Evolutionary conservation across 2,113 vertebrate genomes (phyloP), one percentile per base, ranked within the genome.

Genomic region (Sclerurus mexicanus): DNA sequence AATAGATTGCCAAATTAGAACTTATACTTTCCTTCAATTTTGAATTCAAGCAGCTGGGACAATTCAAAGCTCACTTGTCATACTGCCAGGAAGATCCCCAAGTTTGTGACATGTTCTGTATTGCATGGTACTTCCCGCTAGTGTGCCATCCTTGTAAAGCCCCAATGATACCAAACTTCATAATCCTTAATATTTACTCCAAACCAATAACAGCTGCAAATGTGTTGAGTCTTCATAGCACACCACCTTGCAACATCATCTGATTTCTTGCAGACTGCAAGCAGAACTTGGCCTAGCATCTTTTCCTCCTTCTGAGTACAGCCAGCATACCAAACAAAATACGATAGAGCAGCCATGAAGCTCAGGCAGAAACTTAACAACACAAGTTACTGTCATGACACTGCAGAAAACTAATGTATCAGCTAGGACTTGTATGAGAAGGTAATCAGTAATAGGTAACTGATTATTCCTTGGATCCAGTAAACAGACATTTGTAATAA

Each of bases 81-180:
- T 11, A 33, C 15, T 35, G 30, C 16, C 72, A 60, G 69, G 40
- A 55, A 75, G 20, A 67, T 60, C 44, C 35, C 66, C 88, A 56
- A 71, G 15, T 53, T 22, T 66, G 33, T 27, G 63, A 5, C 30
- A 6, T 2, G 1, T 31, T 37, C 82, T 94, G 35, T 17, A 30
- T 3, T 93, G 75, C 56, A 72, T 89, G 73, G 40, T 94, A 64
- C 64, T 90, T 84, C 93, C 83, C 88, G 72, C 85, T 84, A 78
- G 76, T 42, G 88, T 68, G 64, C 93, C 75, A 44, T 69, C 39
- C 35, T 27, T 81, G 92, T 52, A 95, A 95, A 93, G 75, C 68
- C 40, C 79, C 75, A 37, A 23, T 10, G 58, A 60, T 8, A 39
- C 6, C 11, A 12, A 86, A 92, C 20, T 20, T 73, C 35, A 31